Percentiles rank a stretch among this genome's conserved stretches.
phyloP scores from a whole-genome alignment of 2,797 vertebrate species.

The Thamnophis elegans region DNA sequence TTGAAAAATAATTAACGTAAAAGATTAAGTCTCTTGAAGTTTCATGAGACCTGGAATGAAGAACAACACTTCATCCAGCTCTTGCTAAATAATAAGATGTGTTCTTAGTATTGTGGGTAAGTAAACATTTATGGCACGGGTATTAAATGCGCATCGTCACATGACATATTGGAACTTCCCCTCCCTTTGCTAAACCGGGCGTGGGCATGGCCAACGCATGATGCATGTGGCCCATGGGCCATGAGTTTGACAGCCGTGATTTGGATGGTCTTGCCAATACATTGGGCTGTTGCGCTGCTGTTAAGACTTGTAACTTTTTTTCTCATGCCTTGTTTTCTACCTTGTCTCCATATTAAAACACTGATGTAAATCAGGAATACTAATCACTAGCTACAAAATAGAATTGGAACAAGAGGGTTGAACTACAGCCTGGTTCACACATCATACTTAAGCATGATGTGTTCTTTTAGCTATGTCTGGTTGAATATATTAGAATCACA shows the following conservation, averaged over 20 bases:
- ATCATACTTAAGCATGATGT: background rate
- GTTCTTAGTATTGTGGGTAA: background rate
- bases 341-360: background rate
- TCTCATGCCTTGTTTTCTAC: background rate
- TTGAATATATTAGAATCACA: background rate
- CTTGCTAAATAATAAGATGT: background rate
- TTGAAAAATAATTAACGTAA: background rate
- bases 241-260: too few relatives aligned
- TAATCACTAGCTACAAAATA: background rate
- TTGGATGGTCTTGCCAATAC: background rate
- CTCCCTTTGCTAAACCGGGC: too few relatives aligned
- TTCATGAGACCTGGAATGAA: background rate
- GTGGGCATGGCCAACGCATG: too few relatives aligned
- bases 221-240: too few relatives aligned
- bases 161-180: too few relatives aligned
- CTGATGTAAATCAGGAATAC: background rate
- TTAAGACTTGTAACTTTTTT: background rate
- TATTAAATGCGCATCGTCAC: too few relatives aligned
- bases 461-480: background rate
- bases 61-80: background rate
- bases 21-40: background rate
- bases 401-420: background rate
- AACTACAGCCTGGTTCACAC: background rate
- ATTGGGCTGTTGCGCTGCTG: background rate
- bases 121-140: too few relatives aligned